These are phyloP conservation scores for Drosophila pallidifrons DNA, from an alignment of 1,140 invertebrate species.

Conservation along the genomic window DNA sequence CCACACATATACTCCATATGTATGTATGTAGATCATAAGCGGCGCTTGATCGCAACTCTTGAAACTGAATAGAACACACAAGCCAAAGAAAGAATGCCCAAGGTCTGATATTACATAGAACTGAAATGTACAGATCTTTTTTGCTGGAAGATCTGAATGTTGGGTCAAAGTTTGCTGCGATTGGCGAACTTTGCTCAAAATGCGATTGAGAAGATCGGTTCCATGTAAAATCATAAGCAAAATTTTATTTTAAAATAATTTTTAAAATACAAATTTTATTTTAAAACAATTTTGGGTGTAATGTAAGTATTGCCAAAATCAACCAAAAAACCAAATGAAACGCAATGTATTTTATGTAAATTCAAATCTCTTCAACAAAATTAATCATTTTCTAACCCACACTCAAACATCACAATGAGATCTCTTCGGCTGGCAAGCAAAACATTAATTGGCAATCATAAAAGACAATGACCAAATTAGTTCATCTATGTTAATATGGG, in stretches of 20 bases:
- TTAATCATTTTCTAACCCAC: constrained; percentile 30
- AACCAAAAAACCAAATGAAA: constrained; percentile 34
- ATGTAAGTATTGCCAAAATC: constrained; percentile 82
- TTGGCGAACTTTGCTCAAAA: constrained; percentile 33
- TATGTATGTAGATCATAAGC: constrained; percentile 47
- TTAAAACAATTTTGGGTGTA: constrained; percentile 85
- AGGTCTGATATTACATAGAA: constrained; percentile 83
- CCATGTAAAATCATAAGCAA: constrained; percentile 82
- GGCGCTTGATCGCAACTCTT: constrained; percentile 40
- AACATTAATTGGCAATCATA: constrained; percentile 38
- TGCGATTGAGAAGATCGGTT: constrained; percentile 53
- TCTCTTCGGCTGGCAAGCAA: constrained; percentile 37
- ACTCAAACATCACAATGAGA: constrained; percentile 11
- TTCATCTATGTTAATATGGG: background rate
- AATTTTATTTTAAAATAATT: constrained; percentile 85
- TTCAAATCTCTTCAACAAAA: constrained; percentile 53
- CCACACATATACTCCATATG: background rate
- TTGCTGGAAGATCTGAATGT: constrained; percentile 10
- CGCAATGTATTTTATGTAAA: constrained; percentile 72
- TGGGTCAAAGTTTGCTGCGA: constrained; percentile 35
- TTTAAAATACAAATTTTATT: constrained; percentile 85
- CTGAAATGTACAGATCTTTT: constrained; percentile 56
- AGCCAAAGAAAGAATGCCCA: constrained; percentile 52
- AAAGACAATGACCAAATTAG: constrained; percentile 23
- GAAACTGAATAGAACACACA: constrained; percentile 20